Conservation (phyloP, 1,140 invertebrate species). For the Heliconius melpomene region DNA sequence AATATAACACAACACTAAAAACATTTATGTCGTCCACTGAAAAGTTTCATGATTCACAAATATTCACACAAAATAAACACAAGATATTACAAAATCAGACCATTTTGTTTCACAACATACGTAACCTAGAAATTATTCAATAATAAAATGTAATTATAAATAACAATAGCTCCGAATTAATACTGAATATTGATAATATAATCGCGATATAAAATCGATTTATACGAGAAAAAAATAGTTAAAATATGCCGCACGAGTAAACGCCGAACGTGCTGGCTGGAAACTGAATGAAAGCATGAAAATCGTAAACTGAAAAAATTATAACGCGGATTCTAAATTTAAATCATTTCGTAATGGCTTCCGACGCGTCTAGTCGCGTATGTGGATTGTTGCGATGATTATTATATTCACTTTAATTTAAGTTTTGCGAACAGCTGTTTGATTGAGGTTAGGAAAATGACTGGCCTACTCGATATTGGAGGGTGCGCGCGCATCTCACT, state of each 20-base stretch:
- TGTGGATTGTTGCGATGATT: constrained; percentile 39
- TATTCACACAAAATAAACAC: background rate
- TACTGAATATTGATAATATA: background rate
- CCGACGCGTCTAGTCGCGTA: constrained; percentile 58
- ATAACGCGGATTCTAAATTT: constrained; percentile 66
- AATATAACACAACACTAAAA: constrained; percentile 56
- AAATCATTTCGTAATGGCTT: constrained; percentile 73
- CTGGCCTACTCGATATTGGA: constrained; percentile 65
- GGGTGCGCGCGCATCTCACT: constrained; percentile 68
- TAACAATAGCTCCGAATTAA: background rate
- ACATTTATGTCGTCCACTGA: constrained; percentile 51
- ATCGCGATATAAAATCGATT: background rate
- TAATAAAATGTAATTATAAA: background rate
- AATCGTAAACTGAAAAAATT: constrained; percentile 68
- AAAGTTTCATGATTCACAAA: constrained; percentile 57
- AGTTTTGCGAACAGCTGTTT: constrained; percentile 68
- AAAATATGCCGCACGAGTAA: constrained; percentile 43
- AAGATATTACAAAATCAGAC: constrained; percentile 16
- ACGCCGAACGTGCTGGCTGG: constrained; percentile 52
- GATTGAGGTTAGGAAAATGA: constrained; percentile 74
- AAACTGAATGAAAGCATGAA: constrained; percentile 74
- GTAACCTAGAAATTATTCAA: constrained; percentile 21
- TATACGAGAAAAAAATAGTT: constrained; percentile 7
- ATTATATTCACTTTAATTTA: constrained; percentile 39
- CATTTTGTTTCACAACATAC: constrained; percentile 21